Conservation (phyloP, 2,797 vertebrate species). For the Neosilurus hyrtlii region DNA sequence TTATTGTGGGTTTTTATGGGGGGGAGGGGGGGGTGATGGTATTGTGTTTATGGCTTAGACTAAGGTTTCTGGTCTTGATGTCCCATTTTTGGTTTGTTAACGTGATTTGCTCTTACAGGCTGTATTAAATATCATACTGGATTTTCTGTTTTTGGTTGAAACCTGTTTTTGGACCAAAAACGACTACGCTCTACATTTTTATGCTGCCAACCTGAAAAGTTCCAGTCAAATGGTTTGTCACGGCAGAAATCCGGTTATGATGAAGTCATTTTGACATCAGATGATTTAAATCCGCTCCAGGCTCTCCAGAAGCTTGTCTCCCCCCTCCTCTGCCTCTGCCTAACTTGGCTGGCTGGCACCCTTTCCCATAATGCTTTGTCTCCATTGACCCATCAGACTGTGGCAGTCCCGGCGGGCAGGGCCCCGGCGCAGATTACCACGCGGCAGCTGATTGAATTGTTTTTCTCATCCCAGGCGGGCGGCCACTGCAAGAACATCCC, state of each 20-base stretch:
- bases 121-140: neutral
- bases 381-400: slow-evolving; percentile 85
- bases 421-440: slow-evolving; percentile 85
- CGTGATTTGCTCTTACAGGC: too few relatives aligned
- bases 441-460: slow-evolving; percentile 87
- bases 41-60: neutral
- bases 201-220: neutral
- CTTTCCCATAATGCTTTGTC: slow-evolving; percentile 83
- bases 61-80: neutral
- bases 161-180: neutral
- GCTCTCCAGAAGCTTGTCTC: slow-evolving; percentile 58
- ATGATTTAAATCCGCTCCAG: slow-evolving; percentile 25
- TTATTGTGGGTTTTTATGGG: neutral
- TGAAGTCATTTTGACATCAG: slow-evolving; percentile 18
- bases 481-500: slow-evolving; percentile 98
- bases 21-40: too few relatives aligned
- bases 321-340: slow-evolving; percentile 54
- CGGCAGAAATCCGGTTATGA: neutral
- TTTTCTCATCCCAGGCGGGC: slow-evolving; percentile 87
- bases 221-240: neutral
- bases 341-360: slow-evolving; percentile 63
- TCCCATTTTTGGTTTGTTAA: neutral
- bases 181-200: neutral
- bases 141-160: neutral
- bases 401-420: slow-evolving; percentile 82